These are phyloP conservation scores for Chionoecetes opilio DNA, from an alignment of 1,140 invertebrate genomes.

Conservation along the genomic window DNA sequence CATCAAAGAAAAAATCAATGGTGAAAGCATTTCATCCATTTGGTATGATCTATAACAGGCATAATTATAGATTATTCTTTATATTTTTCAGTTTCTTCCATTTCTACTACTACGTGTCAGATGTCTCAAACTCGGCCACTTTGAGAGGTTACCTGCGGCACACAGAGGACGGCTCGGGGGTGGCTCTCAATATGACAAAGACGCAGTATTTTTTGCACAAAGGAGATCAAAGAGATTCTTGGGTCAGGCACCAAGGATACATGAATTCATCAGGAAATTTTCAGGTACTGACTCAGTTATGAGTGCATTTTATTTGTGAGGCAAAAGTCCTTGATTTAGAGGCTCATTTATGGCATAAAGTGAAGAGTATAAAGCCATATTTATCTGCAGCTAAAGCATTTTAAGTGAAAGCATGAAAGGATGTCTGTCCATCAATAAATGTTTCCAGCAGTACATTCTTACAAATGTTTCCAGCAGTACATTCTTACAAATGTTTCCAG, in stretches of 20 bases:
- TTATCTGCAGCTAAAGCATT: not conserved
- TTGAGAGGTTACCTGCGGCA: not conserved
- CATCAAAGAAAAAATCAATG: no score
- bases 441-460: not conserved
- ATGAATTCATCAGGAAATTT: not conserved
- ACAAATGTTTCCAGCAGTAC: constrained; percentile 34
- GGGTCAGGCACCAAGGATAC: constrained; percentile 12
- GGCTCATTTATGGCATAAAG: no score
- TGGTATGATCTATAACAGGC: no score
- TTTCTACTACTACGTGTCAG: constrained; percentile 70
- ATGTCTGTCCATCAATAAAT: no score
- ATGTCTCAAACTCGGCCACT: constrained; percentile 35
- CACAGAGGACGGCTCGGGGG: not conserved
- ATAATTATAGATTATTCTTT: not conserved
- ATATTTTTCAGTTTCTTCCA: constrained; percentile 44
- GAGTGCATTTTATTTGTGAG: no score
- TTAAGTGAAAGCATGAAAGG: no score
- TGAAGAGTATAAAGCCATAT: no score
- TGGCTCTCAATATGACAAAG: not conserved
- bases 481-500: no score
- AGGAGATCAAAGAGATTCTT: constrained; percentile 41
- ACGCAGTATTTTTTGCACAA: not conserved
- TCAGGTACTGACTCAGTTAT: not conserved
- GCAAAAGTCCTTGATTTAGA: no score
- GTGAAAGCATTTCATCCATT: no score